phyloP scores from a whole-genome alignment of 2,113 vertebrate species.

The Tretioscincus oriximinensis region DNA sequence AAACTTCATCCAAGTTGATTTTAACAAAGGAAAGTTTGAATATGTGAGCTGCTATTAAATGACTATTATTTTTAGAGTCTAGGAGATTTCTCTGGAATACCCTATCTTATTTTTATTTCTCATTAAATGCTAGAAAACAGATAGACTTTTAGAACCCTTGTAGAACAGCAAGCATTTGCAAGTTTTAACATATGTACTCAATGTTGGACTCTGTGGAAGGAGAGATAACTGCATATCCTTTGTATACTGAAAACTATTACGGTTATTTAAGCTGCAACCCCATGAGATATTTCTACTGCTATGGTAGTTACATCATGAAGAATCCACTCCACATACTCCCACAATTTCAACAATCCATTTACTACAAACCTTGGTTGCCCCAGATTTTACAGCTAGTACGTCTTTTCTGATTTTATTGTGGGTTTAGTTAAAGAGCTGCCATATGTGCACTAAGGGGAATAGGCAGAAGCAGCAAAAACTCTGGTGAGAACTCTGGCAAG shows the following conservation, averaged over 20 bases:
- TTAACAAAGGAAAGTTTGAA: slow-evolving; percentile 17
- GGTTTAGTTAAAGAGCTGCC: too few species aligned
- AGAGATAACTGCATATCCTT: background rate
- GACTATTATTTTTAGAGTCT: background rate
- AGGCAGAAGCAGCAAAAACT: too few species aligned
- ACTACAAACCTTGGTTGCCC: too few species aligned
- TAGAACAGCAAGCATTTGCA: background rate
- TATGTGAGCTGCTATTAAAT: background rate
- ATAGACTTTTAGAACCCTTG: background rate
- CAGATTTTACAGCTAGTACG: too few species aligned
- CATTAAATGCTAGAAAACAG: background rate
- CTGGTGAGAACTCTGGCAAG: too few species aligned
- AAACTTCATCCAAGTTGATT: background rate
- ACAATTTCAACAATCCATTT: too few species aligned
- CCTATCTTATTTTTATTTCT: background rate
- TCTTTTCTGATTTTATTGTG: too few species aligned
- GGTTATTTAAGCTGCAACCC: too few species aligned
- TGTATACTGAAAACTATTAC: background rate
- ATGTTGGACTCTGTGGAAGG: background rate
- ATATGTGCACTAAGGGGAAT: too few species aligned
- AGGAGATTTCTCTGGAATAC: slow-evolving; percentile 10
- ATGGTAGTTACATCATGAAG: too few species aligned
- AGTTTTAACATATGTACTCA: background rate
- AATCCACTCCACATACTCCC: too few species aligned
- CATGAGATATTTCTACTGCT: too few species aligned